Base-by-base conservation (phyloP, 2,888 invertebrate genomes). In the Drosophila mayaguana region DNA sequence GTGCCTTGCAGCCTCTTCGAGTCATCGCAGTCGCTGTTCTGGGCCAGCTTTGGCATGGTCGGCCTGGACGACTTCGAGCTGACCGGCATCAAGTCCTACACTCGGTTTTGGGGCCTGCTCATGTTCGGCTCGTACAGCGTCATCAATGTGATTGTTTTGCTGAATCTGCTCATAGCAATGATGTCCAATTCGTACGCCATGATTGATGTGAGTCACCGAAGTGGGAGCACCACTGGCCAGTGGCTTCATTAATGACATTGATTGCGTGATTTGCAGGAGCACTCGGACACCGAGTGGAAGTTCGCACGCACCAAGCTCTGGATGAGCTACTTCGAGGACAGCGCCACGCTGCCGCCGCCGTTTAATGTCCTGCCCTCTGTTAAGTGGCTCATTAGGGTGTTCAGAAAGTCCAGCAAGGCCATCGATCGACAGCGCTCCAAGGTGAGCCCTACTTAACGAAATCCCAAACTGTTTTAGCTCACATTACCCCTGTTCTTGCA, bases 71-170 rank as follows among this genome's bases (percentile, higher is more conserved):
- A 96, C 92, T 98, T 98, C 90, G 97, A 98, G 93, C 93, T 98
- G 82, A 95, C 96, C 0, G 97, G 97, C 72, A 97, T 97, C 90
- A 97, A 97, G 93, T 95, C 96, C 12, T 97, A 97, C 92, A 98
- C 98, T 0, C 95, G 98, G 78, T 98, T 98, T 94, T 98, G 98
- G 97, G 98, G 98, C 3, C 94, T 98, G 59, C 95, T 98, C 40
- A 98, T 98, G 97, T 98, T 98, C 91, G 98, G 98, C 4, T 97
- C 97, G 0, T 99, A 98, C 94, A 97, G 97, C 78, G 97, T 97
- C 78, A 98, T 98, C 93, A 98, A 98, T 91, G 96, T 98, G 79
- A 97, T 98, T 90, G 98, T 98, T 16, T 94, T 98, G 45, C 93
- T 98, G 82, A 98, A 98, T 92, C 95, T 98, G 70, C 96, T 98